Evolutionary conservation across 53 echinoderm and acorn worm genomes (phyloP), one percentile per base, ranked within the genome.

Genomic region (Henricia sp.): DNA sequence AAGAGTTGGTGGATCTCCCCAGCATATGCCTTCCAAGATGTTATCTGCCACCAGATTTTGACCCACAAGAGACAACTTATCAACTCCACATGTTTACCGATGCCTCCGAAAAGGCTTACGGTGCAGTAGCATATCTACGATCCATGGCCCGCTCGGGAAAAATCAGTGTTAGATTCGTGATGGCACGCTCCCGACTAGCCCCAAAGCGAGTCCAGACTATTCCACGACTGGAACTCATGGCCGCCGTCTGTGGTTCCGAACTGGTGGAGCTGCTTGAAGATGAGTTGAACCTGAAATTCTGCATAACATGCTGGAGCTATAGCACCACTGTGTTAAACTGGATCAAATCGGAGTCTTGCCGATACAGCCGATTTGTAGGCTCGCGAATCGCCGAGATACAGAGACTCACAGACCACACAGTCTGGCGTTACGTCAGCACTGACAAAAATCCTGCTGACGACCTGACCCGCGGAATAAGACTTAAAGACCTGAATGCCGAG

Each of bases 291-390:
- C 25, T 70, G 44, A 70, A 44, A 6, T 3, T 44, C 6, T 4
- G 26, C 25, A 6, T 44, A 23, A 70, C 70, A 3, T 67, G 67
- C 39, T 67, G 67, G 67, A 70, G 70, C 28, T 43, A 70, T 46
- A 70, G 70, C 34, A 70, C 46, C 5, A 44, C 44, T 42, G 70
- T 70, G 0, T 46, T 70, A 6, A 33, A 25, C 8, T 44, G 70
- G 43, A 43, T 70, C 42, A 59, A 58, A 30, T 77, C 60, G 0
- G 77, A 77, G 60, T 77, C 59, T 26, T 77, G 77, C 44, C 77
- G 77, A 12, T 77, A 77, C 57, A 41, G 44, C 77, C 56, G 62
- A 27, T 77, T 58, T 41, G 59, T 76, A 14, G 77, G 43, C 12
- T 42, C 77, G 40, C 77, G 77, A 5, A 42, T 76, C 30, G 60